Conservation (phyloP, 2,888 invertebrate species). For the Limnephilus auricula region DNA sequence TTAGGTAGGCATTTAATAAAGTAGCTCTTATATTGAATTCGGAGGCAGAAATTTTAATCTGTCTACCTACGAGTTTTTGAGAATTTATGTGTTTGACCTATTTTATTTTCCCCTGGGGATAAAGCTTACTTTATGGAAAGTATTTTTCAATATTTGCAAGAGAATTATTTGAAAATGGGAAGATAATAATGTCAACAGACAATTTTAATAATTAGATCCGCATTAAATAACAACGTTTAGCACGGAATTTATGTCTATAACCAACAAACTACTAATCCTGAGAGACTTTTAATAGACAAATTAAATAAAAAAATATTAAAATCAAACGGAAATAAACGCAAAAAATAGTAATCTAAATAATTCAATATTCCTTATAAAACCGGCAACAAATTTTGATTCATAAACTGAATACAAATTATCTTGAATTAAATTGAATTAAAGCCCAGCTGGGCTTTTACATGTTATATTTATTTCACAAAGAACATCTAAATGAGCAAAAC, state of each 20-base stretch:
- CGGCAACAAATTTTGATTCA: too few relatives aligned
- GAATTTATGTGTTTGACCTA: neutral
- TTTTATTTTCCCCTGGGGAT: neutral
- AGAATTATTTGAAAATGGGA: neutral
- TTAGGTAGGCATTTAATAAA: neutral
- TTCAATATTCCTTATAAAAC: too few relatives aligned
- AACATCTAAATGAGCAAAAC: too few relatives aligned
- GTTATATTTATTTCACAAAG: too few relatives aligned
- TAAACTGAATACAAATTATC: too few relatives aligned
- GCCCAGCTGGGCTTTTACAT: too few relatives aligned
- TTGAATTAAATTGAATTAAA: too few relatives aligned
- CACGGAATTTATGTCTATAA: neutral
- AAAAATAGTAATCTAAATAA: neutral
- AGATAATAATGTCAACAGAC: neutral
- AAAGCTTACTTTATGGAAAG: neutral
- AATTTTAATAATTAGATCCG: neutral
- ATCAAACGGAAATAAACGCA: too few relatives aligned
- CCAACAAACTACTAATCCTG: neutral
- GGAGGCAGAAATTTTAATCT: neutral
- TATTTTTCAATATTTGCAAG: neutral
- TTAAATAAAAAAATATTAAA: neutral
- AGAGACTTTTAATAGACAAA: neutral
- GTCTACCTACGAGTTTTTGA: neutral
- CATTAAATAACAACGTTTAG: neutral
- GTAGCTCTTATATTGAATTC: neutral